Conservation (phyloP, 2,888 invertebrate genomes). For the Digitonthophagus gazella region DNA sequence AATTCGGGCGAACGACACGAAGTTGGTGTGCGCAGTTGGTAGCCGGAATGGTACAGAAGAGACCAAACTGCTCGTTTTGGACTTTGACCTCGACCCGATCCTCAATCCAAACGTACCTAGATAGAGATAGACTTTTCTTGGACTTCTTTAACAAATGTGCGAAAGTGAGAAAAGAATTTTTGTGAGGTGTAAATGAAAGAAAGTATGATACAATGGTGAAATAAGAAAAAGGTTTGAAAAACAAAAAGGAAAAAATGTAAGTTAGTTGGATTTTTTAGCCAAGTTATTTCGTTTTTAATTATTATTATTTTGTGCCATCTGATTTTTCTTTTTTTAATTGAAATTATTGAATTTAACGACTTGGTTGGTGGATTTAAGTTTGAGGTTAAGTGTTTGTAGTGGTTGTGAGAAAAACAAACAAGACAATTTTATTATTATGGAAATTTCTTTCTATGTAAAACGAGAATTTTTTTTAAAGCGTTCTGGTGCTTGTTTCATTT, state of each 20-base stretch:
- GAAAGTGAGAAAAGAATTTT: conserved; percentile 1
- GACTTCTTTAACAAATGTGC: conserved; percentile 27
- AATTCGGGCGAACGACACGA: conserved; percentile 91
- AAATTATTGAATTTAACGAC: not conserved
- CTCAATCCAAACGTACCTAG: conserved; percentile 33
- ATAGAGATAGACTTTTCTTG: conserved; percentile 28
- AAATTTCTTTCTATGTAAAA: too few relatives aligned
- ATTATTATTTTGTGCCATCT: not conserved
- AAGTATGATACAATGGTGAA: not conserved
- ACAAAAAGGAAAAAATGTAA: too few relatives aligned
- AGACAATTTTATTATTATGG: too few relatives aligned
- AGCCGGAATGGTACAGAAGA: conserved; percentile 98
- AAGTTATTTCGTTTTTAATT: too few relatives aligned
- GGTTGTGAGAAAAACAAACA: too few relatives aligned
- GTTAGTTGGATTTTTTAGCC: too few relatives aligned
- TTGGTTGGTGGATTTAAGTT: not conserved
- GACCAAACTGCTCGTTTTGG: conserved; percentile 94
- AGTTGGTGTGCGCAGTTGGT: conserved; percentile 97
- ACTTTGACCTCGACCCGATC: conserved; percentile 81
- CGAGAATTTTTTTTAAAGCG: too few relatives aligned
- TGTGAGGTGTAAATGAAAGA: conserved; percentile 19
- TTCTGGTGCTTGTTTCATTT: not conserved
- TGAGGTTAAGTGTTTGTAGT: not conserved
- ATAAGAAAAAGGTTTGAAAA: not conserved
- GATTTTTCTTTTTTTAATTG: too few relatives aligned